Conservation (phyloP, 2,797 vertebrate species). For the Enteromius mattozi region DNA sequence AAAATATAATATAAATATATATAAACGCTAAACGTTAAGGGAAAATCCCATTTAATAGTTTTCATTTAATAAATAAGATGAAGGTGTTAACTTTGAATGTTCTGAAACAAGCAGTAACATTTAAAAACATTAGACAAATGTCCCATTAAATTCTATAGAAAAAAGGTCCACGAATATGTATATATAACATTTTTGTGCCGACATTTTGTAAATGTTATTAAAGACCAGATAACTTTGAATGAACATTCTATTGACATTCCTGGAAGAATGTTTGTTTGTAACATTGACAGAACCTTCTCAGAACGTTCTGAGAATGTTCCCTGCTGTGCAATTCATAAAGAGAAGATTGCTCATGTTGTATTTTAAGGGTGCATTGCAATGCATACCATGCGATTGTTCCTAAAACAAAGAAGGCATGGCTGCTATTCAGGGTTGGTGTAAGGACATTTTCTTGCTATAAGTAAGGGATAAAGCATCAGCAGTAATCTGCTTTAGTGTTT, state of each 20-base stretch:
- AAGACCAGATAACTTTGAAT: background rate
- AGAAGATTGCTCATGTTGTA: background rate
- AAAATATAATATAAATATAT: too few species aligned
- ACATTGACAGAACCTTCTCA: background rate
- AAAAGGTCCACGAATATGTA: too few species aligned
- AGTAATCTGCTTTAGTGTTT: constrained; percentile 45
- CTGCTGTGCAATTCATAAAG: background rate
- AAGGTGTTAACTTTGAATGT: background rate
- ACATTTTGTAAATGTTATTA: background rate
- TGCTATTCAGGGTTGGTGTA: constrained; percentile 18
- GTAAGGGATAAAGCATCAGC: constrained; percentile 37
- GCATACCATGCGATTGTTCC: background rate
- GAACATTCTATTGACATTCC: background rate
- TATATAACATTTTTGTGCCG: too few species aligned
- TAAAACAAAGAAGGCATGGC: constrained; percentile 11
- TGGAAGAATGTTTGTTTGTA: background rate
- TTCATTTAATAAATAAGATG: background rate
- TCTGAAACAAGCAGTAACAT: background rate
- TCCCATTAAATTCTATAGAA: too few species aligned
- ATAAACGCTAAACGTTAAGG: too few species aligned
- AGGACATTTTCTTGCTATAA: constrained; percentile 29
- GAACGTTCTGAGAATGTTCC: background rate
- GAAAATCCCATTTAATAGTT: background rate
- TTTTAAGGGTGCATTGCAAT: background rate
- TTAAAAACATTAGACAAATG: too few species aligned